Conservation (phyloP, 2,888 invertebrate species). For the Mythimna impura region DNA sequence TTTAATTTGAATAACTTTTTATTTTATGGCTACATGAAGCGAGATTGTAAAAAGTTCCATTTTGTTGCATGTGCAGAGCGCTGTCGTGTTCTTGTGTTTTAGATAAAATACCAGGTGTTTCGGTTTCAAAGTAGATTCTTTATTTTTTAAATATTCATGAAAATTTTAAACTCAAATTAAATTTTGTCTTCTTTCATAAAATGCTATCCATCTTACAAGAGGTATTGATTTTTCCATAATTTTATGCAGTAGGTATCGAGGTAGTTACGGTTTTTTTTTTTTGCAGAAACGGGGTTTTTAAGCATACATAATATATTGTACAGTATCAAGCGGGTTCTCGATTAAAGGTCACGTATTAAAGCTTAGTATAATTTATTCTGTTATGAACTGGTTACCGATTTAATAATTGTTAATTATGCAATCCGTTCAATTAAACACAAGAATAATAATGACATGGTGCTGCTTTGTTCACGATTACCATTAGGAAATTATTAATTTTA, state of each 20-base stretch:
- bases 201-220: background rate
- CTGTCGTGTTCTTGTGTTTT: conserved; percentile 33
- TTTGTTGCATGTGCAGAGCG: conserved; percentile 33
- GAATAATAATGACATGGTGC: conserved; percentile 37
- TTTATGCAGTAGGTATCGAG: no score
- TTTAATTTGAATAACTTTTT: conserved; percentile 65
- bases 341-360: conserved; percentile 32
- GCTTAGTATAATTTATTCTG: conserved; percentile 26
- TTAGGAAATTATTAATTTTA: conserved; percentile 4
- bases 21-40: conserved; percentile 62
- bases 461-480: conserved; percentile 7
- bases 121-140: background rate
- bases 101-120: background rate
- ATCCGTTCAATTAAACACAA: conserved; percentile 51
- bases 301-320: conserved; percentile 15
- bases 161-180: background rate
- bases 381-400: conserved; percentile 29
- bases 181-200: conserved; percentile 1
- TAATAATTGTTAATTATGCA: conserved; percentile 47
- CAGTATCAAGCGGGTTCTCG: background rate
- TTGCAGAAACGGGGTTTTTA: background rate
- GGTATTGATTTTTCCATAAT: background rate
- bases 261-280: background rate
- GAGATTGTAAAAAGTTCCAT: conserved; percentile 57
- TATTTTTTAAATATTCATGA: conserved; percentile 16